These are phyloP conservation scores for Nomada fabriciana DNA, from an alignment of 2,888 invertebrate species.

Conservation along the genomic window DNA sequence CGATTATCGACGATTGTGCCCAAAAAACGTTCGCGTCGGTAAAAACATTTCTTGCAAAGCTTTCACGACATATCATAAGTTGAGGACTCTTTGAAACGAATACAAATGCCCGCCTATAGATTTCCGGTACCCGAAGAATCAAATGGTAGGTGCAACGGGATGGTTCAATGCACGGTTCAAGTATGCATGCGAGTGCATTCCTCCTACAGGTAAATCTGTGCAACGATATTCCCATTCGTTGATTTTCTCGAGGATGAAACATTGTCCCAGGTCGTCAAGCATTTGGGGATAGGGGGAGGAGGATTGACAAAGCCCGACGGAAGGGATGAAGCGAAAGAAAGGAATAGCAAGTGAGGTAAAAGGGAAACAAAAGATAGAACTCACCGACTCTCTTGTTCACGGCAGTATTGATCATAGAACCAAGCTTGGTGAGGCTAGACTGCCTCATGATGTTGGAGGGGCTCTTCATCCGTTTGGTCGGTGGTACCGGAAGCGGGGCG, in stretches of 20 bases:
- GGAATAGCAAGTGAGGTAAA: background rate
- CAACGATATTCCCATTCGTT: background rate
- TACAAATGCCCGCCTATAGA: background rate
- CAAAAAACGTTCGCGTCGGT: constrained; percentile 7
- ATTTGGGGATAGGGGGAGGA: background rate
- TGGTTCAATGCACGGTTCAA: no score
- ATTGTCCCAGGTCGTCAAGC: background rate
- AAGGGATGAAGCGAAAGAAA: background rate
- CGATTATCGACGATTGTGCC: background rate
- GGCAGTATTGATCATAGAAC: constrained; percentile 87
- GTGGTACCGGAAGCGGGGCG: constrained; percentile 75
- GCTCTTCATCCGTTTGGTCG: constrained; percentile 83
- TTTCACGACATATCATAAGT: background rate
- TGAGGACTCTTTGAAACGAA: background rate
- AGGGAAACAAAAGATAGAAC: constrained; percentile 73
- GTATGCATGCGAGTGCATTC: no score
- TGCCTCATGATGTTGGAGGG: constrained; percentile 86
- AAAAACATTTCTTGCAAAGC: background rate
- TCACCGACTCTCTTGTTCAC: constrained; percentile 85
- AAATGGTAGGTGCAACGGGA: no score
- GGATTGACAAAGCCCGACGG: constrained; percentile 10
- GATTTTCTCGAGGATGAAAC: background rate
- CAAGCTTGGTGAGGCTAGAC: constrained; percentile 88
- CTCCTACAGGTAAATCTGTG: background rate
- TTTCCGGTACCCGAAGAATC: no score